These are phyloP conservation scores for Dugesia japonica DNA, from an alignment of 2,888 invertebrate genomes.

Conservation along the genomic window DNA sequence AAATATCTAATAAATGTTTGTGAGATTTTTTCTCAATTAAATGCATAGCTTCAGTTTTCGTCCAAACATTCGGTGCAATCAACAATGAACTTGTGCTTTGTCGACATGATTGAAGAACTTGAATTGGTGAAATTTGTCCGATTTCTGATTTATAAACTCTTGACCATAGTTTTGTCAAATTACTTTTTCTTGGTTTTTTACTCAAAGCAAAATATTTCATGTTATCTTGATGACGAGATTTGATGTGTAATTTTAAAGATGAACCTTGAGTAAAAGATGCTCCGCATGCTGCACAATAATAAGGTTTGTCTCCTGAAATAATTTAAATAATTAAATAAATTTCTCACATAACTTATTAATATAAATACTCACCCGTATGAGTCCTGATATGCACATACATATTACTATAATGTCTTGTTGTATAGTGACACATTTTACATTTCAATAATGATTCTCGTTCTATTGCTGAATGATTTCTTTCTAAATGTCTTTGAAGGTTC, in stretches of 20 bases:
- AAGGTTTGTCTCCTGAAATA: slow-evolving; percentile 44
- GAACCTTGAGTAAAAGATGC: slow-evolving; percentile 48
- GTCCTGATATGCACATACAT: slow-evolving; percentile 46
- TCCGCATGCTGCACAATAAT: slow-evolving; percentile 47
- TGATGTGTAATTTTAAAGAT: slow-evolving; percentile 47
- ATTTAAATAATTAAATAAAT: background rate
- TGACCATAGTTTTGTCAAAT: slow-evolving; percentile 34
- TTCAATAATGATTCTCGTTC: slow-evolving; percentile 40
- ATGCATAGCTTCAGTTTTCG: background rate
- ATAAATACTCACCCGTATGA: slow-evolving; percentile 43
- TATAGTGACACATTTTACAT: slow-evolving; percentile 47
- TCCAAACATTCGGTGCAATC: background rate
- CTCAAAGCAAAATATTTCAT: slow-evolving; percentile 48
- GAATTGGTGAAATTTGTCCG: slow-evolving; percentile 12
- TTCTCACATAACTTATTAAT: no score
- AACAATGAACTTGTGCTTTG: background rate
- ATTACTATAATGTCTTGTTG: slow-evolving; percentile 47
- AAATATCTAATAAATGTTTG: background rate
- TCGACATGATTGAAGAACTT: background rate
- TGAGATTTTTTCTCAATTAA: background rate
- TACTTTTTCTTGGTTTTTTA: slow-evolving; percentile 38
- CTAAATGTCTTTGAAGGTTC: slow-evolving; percentile 29
- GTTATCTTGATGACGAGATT: slow-evolving; percentile 46
- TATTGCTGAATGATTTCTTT: slow-evolving; percentile 30
- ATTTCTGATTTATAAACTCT: slow-evolving; percentile 32